Base-by-base conservation (phyloP, 2,113 vertebrate species). In the Phalacrocorax pelagicus region DNA sequence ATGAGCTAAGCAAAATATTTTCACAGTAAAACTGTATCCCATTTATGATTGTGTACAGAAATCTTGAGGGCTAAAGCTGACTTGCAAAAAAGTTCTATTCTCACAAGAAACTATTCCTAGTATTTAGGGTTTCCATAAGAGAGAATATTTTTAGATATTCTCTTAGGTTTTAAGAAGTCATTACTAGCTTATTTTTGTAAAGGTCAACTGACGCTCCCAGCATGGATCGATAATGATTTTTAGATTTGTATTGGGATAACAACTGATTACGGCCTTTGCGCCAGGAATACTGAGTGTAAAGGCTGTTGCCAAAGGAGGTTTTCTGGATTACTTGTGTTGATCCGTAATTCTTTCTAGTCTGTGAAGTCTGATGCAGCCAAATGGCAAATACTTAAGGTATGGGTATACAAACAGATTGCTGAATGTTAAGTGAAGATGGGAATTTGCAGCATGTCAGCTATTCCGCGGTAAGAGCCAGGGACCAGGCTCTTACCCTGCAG, bases 61-160 rank as follows among this genome's bases (percentile, higher is more conserved):
- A 44, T 86, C 32, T 72, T 65, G 66, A 51, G 78, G 72, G 19
- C 67, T 94, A 34, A 84, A 66, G 24, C 34, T 91, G 90, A 92
- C 81, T 88, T 82, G 66, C 63, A 84, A 57, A 87, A 55, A 69
- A 87, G 54, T 91, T 81, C 20, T 57, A 71, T 82, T 95, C 52
- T 89, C 84, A 77, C 40, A 73, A 92, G 78, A 90, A 92, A 88
- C 66, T 94, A 49, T 95, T 97, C 88, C 67, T 92, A 66, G 81
- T 92, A 67, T 77, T 95, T 84, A 54, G 73, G 34, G 26, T 86
- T 92, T 91, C 71, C 63, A 17, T 62, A 88, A 77, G 82, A 61
- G 47, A 70, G 52, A 75, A 23, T 93, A 90, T 74, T 96, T 94
- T 86, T 92, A 93, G 90, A 32, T 82, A 44, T 15, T 91, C 59